Evolutionary conservation across 2,113 vertebrate species (phyloP).

Genomic region (Clarias gariepinus): DNA sequence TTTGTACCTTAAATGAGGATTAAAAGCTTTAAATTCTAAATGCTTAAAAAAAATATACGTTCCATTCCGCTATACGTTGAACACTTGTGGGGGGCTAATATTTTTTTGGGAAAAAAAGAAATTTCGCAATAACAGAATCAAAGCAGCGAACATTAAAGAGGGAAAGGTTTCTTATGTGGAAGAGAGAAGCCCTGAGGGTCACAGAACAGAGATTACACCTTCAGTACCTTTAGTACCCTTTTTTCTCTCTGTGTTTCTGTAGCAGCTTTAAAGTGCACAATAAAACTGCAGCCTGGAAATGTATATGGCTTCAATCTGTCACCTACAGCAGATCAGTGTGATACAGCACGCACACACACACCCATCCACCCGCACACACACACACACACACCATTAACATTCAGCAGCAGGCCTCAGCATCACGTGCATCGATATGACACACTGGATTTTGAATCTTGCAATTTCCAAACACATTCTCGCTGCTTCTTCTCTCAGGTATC

Average conservation of each 20-base stretch:
- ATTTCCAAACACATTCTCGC: neutral
- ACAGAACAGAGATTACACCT: neutral
- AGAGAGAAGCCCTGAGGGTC: neutral
- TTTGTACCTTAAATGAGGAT: too few relatives aligned
- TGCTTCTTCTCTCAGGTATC: neutral
- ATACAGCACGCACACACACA: neutral
- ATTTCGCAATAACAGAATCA: neutral
- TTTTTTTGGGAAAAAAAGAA: neutral
- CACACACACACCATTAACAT: conserved; percentile 4
- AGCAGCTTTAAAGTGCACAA: neutral
- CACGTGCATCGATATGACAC: neutral
- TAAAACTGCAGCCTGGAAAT: neutral
- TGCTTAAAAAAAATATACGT: neutral
- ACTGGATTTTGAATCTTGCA: neutral
- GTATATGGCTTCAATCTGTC: neutral
- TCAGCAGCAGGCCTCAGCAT: conserved; percentile 4
- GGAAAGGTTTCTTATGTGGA: neutral
- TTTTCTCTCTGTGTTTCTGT: too few relatives aligned
- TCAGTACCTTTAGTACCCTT: neutral
- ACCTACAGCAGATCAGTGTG: neutral
- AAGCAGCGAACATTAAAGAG: neutral
- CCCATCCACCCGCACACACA: neutral
- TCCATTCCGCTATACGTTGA: neutral
- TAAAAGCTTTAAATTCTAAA: too few relatives aligned
- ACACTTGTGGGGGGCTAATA: neutral